Evolutionary conservation across 2,797 vertebrate genomes (phyloP).

Genomic region (Enteromius thamalakanensis): DNA sequence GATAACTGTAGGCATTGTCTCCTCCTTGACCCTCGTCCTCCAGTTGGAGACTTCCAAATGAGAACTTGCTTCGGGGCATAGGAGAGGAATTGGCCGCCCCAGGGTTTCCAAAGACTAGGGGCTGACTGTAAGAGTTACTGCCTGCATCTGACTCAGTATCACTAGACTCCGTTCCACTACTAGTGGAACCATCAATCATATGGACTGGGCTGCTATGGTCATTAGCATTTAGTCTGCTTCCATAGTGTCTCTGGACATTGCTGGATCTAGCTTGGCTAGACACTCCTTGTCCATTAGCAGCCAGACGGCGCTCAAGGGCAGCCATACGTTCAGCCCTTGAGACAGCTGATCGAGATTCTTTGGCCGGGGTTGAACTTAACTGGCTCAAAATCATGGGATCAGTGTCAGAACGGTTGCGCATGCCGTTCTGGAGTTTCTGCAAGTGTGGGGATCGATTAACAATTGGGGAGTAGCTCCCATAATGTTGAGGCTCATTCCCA

Average conservation of each 20-base stretch:
- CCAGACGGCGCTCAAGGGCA: constrained; percentile 76
- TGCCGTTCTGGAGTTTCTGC: constrained; percentile 70
- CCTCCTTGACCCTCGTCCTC: constrained; percentile 83
- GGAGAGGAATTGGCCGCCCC: constrained; percentile 70
- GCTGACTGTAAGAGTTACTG: constrained; percentile 72
- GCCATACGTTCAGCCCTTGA: constrained; percentile 72
- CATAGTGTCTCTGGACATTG: constrained; percentile 64
- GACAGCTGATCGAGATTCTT: constrained; percentile 69
- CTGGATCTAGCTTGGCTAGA: constrained; percentile 59
- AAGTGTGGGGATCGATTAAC: constrained; percentile 63
- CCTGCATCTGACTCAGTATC: constrained; percentile 86
- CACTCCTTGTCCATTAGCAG: constrained; percentile 82
- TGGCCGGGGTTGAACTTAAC: constrained; percentile 79
- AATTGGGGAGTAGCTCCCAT: constrained; percentile 71
- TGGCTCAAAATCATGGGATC: constrained; percentile 87
- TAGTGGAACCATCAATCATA: constrained; percentile 83
- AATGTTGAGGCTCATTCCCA: constrained; percentile 57
- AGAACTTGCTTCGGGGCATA: constrained; percentile 79
- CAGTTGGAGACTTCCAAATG: constrained; percentile 83
- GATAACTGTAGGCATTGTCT: constrained; percentile 70
- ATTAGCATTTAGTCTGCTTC: constrained; percentile 67
- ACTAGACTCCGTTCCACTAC: constrained; percentile 90
- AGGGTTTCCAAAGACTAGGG: constrained; percentile 72
- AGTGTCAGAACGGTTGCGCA: constrained; percentile 88
- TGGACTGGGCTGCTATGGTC: constrained; percentile 77